These are phyloP conservation scores for Puntigrus tetrazona DNA, from an alignment of 2,113 vertebrate genomes.

Conservation along the genomic window DNA sequence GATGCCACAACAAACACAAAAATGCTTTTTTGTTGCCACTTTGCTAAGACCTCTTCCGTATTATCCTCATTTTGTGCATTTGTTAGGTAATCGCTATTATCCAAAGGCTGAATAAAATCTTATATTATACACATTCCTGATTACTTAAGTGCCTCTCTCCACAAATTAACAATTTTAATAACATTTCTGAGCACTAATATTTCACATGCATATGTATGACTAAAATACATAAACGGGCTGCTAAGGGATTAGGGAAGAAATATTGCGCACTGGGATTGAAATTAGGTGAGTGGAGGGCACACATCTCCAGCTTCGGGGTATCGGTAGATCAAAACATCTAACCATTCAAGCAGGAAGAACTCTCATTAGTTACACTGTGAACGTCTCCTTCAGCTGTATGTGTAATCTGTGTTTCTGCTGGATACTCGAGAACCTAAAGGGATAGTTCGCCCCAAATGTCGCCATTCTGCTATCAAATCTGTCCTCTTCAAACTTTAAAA, in stretches of 20 bases:
- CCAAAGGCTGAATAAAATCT: not conserved
- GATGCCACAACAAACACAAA: not conserved
- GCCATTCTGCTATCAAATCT: not conserved
- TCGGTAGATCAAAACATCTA: conserved; percentile 14
- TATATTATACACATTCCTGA: not conserved
- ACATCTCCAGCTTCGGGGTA: conserved; percentile 21
- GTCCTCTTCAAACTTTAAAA: not conserved
- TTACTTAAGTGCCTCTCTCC: not conserved
- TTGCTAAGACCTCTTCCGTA: not conserved
- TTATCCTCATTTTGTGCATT: not conserved
- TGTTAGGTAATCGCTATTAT: not conserved
- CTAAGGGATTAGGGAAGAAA: not conserved
- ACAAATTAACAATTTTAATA: not conserved
- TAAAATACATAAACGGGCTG: not conserved
- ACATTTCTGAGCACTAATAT: not conserved
- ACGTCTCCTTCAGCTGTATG: not conserved
- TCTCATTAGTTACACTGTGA: not conserved
- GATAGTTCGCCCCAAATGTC: not conserved
- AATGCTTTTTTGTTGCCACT: not conserved
- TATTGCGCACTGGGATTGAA: conserved; percentile 26
- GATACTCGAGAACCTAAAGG: not conserved
- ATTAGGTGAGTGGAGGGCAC: conserved; percentile 31
- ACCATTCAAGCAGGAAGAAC: conserved; percentile 25
- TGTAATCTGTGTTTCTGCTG: not conserved
- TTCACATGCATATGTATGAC: not conserved